Base-by-base conservation (phyloP, 1,140 invertebrate genomes). In the Drosophila kurseongensis region DNA sequence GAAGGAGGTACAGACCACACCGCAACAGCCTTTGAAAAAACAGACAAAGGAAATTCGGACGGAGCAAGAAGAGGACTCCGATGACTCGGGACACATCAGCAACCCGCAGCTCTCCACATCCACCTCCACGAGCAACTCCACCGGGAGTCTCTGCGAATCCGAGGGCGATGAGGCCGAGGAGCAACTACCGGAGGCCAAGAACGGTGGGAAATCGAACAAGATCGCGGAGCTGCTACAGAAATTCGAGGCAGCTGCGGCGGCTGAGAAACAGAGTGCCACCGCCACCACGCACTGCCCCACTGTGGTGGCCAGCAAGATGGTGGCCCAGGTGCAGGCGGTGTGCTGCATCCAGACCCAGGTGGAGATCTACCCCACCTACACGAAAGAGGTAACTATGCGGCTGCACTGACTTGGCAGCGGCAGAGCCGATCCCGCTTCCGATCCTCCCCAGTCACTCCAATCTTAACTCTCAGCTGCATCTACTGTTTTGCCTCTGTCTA, bases 41-140 rank as follows among this genome's bases (percentile, higher is more conserved):
- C 45, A 47, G 13, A 68, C 35, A 0, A 80, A 72, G 36, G 62
- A 66, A 42, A 63, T 66, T 10, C 62, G 51, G 0, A 44, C 36
- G 3, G 36, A 76, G 47, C 78, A 73, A 12, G 75, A 79, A 5
- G 50, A 73, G 75, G 95, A 95, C 74, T 96, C 95, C 40, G 96
- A 96, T 80, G 96, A 96, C 91, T 96, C 95, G 27, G 96, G 96
- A 47, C 95, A 96, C 92, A 96, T 96, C 58, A 96, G 95, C 44
- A 96, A 96, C 77, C 57, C 81, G 5, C 78, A 75, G 29, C 29
- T 81, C 6, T 78, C 84, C 60, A 84, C 72, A 9, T 81, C 79
- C 54, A 83, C 71, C 9, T 80, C 79, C 47, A 90, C 72, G 6
- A 81, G 66, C 57, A 84, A 77, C 48, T 82, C 89, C 13, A 85